Conservation (phyloP, 30 jellyfish, hydroid and myxozoan species). For the Nemopilema nomurai region DNA sequence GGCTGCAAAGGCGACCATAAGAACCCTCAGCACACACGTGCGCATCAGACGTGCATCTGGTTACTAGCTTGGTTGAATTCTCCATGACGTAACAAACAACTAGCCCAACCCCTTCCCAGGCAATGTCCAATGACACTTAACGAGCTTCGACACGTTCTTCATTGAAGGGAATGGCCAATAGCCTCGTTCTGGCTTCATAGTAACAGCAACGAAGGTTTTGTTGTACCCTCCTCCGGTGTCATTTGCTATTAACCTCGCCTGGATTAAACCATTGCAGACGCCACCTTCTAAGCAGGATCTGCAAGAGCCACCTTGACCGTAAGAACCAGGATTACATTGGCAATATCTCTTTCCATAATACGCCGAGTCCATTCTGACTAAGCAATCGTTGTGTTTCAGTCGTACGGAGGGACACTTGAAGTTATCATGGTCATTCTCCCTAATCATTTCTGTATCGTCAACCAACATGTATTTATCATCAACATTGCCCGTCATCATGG, state of each 20-base stretch:
- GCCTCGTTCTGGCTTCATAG: conserved; percentile 35
- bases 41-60: conserved; percentile 16
- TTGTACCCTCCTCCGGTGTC: neutral
- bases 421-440: conserved; percentile 9
- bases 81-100: conserved; percentile 16
- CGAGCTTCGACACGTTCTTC: neutral
- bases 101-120: conserved; percentile 32
- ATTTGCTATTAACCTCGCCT: neutral
- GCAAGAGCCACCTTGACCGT: conserved; percentile 76
- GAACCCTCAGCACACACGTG: conserved; percentile 45
- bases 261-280: conserved; percentile 2
- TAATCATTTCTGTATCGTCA: conserved; percentile 22
- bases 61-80: neutral
- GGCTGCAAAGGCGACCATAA: conserved; percentile 46
- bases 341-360: conserved; percentile 57
- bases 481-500: conserved; percentile 38
- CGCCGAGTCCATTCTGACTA: conserved; percentile 34
- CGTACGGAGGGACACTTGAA: conserved; percentile 60
- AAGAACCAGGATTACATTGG: conserved; percentile 43
- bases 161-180: conserved; percentile 58
- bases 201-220: neutral
- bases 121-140: conserved; percentile 59
- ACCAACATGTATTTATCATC: conserved; percentile 21
- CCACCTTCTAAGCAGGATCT: conserved; percentile 65
- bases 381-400: conserved; percentile 36